These are phyloP conservation scores for Todus mexicanus DNA, from an alignment of 2,797 vertebrate genomes.

Conservation along the genomic window DNA sequence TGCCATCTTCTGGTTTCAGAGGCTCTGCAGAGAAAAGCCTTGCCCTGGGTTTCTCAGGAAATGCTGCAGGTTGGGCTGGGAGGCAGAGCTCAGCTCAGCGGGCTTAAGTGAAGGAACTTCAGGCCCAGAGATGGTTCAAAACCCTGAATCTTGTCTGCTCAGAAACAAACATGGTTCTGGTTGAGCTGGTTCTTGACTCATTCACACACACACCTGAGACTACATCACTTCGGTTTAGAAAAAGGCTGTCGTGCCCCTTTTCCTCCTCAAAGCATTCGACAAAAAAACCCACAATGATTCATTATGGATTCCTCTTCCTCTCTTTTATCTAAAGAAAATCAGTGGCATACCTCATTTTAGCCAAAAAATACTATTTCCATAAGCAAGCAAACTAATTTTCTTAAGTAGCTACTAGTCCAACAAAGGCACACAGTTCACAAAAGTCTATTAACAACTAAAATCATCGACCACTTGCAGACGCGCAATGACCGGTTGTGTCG, in stretches of 20 bases:
- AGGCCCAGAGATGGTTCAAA: neutral
- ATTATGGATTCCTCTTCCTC: too few species aligned
- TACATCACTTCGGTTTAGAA: neutral
- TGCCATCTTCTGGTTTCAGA: conserved; percentile 69
- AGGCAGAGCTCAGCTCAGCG: neutral
- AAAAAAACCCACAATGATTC: neutral
- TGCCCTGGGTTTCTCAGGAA: neutral
- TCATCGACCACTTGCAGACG: neutral
- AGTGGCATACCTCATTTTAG: neutral
- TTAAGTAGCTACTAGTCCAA: neutral
- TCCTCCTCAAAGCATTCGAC: neutral
- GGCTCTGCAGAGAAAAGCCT: neutral
- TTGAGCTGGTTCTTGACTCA: neutral
- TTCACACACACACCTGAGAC: fast-evolving
- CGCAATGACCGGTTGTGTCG: fast-evolving
- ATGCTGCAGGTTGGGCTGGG: neutral
- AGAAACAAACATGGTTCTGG: neutral
- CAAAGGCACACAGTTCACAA: fast-evolving
- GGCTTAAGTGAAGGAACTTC: neutral
- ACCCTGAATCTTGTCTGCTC: neutral
- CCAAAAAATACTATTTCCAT: neutral
- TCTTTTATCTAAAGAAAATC: neutral
- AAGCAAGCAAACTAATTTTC: neutral
- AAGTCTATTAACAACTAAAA: neutral
- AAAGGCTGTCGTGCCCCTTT: neutral